Evolutionary conservation across 2,113 vertebrate species (phyloP), one percentile per base, ranked within the genome.

Genomic region (Psilopsiagon aurifrons): DNA sequence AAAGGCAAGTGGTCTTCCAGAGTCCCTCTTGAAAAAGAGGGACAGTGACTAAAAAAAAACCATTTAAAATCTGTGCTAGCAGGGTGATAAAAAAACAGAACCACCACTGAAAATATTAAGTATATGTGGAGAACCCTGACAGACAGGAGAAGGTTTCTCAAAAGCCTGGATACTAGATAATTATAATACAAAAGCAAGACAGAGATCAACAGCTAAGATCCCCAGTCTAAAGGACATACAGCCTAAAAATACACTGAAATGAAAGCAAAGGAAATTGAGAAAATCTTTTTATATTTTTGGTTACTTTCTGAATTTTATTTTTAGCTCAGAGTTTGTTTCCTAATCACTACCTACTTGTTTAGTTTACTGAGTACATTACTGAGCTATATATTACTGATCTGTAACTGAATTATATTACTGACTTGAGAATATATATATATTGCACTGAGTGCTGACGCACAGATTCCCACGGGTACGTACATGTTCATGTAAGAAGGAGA

Each of bases 321-420:
- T 91, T 79, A 63, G 73, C 43, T 73, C 57, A 8, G 10, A 88
- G 43, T 89, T 86, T 79, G 39, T 49, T 87, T 89, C 62, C 59
- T 83, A 79, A 83, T 79, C 74, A 84, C 69, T 82, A 69, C 52
- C 83, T 86, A 68, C 81, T 92, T 86, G 17, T 62, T 93, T 75
- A 73, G 62, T 67, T 92, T 79, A 84, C 51, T 88, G 73, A 71
- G 52, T 77, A 7, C 17, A 44, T 86, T 46, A 81, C 69, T 25
- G 52, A 90, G 69, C 78, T 91, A 70, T 4, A 43, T 31, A 68
- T 49, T 85, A 66, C 52, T 88, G 62, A 94, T 76, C 67, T 44
- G 22, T 85, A 94, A 57, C n/a, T 29, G 44, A 88, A 89, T 43
- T 75, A 6, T n/a, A 55, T 62, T 41, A 79, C 76, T 43, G 88